Conservation (phyloP, 2,113 vertebrate species). For the Mesembrinibis cayennensis region DNA sequence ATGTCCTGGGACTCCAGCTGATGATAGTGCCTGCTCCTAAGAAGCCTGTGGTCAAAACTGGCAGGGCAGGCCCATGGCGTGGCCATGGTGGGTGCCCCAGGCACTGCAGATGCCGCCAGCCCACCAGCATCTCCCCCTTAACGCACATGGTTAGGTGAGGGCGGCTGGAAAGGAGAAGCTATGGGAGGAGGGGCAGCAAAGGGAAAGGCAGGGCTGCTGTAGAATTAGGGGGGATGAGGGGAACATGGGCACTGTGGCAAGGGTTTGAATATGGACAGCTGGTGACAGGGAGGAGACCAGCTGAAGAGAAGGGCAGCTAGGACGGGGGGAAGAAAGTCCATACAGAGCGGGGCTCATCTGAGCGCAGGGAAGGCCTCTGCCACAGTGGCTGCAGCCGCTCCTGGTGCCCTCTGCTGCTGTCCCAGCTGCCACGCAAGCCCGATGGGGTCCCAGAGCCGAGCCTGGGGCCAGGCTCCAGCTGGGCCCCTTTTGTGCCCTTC, state of each 20-base stretch:
- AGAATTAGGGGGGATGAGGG: neutral
- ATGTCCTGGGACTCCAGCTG: neutral
- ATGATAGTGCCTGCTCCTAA: neutral
- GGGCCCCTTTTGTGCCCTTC: neutral
- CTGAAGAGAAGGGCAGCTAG: neutral
- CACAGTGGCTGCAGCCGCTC: neutral
- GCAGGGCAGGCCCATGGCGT: neutral
- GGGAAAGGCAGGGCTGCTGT: neutral
- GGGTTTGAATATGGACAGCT: neutral
- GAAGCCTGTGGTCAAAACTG: neutral
- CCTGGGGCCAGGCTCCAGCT: neutral
- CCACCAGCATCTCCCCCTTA: neutral
- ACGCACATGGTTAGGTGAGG: fast-evolving
- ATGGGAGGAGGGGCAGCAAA: neutral
- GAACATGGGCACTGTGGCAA: neutral
- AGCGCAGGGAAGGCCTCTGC: neutral
- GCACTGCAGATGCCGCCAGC: neutral
- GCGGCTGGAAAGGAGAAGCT: neutral
- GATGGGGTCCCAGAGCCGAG: neutral
- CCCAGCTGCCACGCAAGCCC: neutral
- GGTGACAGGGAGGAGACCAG: neutral
- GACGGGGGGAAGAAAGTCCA: neutral
- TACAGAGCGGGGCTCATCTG: neutral
- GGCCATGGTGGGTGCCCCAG: fast-evolving
- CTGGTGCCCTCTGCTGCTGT: neutral